A percentile compares a stretch with the other conserved stretches of the same genome.
Evolutionary conservation across 1,140 invertebrate species (phyloP).

Genomic region (Hormaphis cornu): DNA sequence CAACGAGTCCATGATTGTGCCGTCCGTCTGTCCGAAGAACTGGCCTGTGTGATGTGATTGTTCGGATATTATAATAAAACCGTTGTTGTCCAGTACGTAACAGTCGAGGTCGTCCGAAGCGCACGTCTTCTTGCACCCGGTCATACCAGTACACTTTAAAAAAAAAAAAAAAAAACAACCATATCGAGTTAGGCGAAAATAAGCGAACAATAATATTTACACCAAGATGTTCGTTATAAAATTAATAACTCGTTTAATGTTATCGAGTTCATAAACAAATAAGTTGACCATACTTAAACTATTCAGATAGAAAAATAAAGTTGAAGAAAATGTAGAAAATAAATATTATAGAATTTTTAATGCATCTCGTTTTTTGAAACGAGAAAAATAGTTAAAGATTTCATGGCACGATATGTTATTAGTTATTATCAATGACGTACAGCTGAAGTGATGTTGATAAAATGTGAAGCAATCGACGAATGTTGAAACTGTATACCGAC

Average conservation of each 20-base stretch:
- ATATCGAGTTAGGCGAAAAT: neutral
- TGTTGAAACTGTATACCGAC: conserved; percentile 80
- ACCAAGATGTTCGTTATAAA: neutral
- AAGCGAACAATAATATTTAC: neutral
- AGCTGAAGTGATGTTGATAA: conserved; percentile 73
- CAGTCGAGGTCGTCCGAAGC: conserved; percentile 78
- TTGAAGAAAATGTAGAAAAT: too few species aligned
- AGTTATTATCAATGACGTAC: conserved; percentile 50
- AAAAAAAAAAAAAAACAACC: neutral
- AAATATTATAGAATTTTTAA: too few species aligned
- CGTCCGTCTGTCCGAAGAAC: conserved; percentile 88
- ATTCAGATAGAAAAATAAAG: too few species aligned
- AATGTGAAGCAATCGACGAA: conserved; percentile 66
- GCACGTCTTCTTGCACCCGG: conserved; percentile 68
- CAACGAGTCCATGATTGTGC: conserved; percentile 87
- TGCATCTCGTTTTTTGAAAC: too few species aligned
- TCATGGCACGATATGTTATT: too few species aligned
- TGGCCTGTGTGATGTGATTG: conserved; percentile 69
- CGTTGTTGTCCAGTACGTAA: conserved; percentile 85
- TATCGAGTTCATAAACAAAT: too few species aligned
- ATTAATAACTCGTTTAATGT: too few species aligned
- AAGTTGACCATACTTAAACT: too few species aligned
- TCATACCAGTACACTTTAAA: conserved; percentile 57
- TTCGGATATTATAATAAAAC: conserved; percentile 86
- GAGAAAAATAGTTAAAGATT: too few species aligned